Evolutionary conservation across 2,797 vertebrate species (phyloP).

Genomic region (Bovichtus variegatus): DNA sequence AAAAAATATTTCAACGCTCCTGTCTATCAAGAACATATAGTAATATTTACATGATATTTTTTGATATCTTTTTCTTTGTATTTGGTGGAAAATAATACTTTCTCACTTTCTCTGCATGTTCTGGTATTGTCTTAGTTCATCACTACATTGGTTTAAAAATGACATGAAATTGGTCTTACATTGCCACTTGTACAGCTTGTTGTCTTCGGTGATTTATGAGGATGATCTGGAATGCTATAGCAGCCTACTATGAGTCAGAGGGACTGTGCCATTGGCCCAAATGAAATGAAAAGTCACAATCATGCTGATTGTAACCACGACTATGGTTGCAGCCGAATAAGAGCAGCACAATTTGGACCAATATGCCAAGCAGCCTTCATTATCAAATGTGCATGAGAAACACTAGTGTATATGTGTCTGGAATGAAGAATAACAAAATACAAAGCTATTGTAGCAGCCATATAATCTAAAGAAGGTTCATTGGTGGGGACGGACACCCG

Average conservation of each 20-base stretch:
- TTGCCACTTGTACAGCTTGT: constrained; percentile 20
- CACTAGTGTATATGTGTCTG: constrained; percentile 47
- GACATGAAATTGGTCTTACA: constrained; percentile 38
- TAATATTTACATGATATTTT: constrained; percentile 69
- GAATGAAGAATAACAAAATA: constrained; percentile 56
- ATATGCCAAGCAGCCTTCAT: constrained; percentile 72
- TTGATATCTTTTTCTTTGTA: constrained; percentile 27
- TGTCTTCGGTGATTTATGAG: constrained; percentile 31
- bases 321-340: constrained; percentile 52
- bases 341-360: constrained; percentile 71
- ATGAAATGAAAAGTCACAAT: constrained; percentile 54
- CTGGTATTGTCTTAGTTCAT: constrained; percentile 40
- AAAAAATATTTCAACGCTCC: constrained; percentile 51
- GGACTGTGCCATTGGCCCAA: constrained; percentile 50
- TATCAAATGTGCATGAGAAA: constrained; percentile 65
- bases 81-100: constrained; percentile 72
- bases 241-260: constrained; percentile 60
- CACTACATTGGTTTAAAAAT: constrained; percentile 40
- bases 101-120: constrained; percentile 46
- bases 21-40: constrained; percentile 57
- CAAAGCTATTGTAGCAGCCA: constrained; percentile 64
- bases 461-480: constrained; percentile 47
- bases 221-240: constrained; percentile 73
- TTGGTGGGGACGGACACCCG: constrained; percentile 56
- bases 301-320: constrained; percentile 48